A percentile compares a stretch with the other conserved stretches of the same genome.
Conservation (phyloP, 2,113 vertebrate genomes). For the Upupa epops region DNA sequence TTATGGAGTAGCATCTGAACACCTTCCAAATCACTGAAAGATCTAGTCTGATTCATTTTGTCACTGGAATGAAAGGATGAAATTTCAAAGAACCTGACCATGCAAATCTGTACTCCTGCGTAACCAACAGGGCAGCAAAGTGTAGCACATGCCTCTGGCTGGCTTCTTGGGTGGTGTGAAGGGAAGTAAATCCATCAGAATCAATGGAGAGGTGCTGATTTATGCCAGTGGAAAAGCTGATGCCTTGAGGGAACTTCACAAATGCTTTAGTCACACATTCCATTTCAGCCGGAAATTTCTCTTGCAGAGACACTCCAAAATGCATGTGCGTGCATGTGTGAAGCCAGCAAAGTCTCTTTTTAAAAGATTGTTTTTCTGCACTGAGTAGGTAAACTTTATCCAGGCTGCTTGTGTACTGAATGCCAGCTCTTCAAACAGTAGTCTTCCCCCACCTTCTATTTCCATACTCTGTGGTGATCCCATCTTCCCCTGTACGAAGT, state of each 20-base stretch:
- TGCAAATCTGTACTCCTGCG: background rate
- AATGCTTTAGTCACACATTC: background rate
- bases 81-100: background rate
- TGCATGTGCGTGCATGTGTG: background rate
- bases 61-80: background rate
- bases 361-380: background rate
- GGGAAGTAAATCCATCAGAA: background rate
- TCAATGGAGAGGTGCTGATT: background rate
- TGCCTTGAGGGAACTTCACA: background rate
- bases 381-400: background rate
- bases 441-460: background rate
- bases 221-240: background rate
- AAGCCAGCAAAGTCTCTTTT: background rate
- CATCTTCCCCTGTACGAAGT: background rate
- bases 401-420: background rate
- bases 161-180: background rate
- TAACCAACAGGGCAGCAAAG: accelerated
- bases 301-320: background rate
- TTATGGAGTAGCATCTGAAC: background rate
- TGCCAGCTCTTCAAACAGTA: background rate
- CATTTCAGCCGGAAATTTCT: background rate
- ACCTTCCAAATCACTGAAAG: background rate
- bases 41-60: background rate
- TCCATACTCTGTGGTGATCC: background rate
- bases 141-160: accelerated